These are phyloP conservation scores for Apis cerana DNA, from an alignment of 1,140 invertebrate species.

Conservation along the genomic window DNA sequence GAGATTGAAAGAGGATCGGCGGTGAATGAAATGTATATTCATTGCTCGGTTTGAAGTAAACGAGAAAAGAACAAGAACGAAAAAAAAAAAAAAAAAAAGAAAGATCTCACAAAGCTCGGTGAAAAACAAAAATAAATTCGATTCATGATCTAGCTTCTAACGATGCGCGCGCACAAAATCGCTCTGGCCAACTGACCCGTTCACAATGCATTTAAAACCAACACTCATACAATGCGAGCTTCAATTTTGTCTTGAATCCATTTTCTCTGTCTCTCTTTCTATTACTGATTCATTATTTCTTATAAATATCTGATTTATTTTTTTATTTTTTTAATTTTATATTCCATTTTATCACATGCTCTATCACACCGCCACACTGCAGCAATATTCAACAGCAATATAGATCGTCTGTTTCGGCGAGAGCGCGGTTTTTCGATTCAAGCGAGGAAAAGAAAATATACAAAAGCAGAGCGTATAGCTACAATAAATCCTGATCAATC, in stretches of 20 bases:
- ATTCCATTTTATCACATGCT: constrained; percentile 28
- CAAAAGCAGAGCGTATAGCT: constrained; percentile 12
- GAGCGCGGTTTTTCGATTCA: neutral
- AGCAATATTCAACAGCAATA: constrained; percentile 9
- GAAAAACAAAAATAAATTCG: neutral
- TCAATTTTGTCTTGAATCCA: constrained; percentile 30
- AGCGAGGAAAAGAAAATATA: neutral
- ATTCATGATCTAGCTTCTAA: constrained; percentile 44
- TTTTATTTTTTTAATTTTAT: constrained; percentile 22
- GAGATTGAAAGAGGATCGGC: constrained; percentile 35
- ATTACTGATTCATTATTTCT: constrained; percentile 28
- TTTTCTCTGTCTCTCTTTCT: constrained; percentile 28
- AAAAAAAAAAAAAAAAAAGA: constrained; percentile 3
- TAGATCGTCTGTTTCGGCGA: neutral
- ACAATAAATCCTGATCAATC: neutral
- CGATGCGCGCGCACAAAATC: constrained; percentile 46
- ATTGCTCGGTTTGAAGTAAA: constrained; percentile 20
- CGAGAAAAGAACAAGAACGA: constrained; percentile 23
- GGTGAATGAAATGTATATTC: constrained; percentile 21
- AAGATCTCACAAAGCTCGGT: constrained; percentile 56
- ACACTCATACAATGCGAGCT: constrained; percentile 46
- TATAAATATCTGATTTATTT: neutral
- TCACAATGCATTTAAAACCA: constrained; percentile 56
- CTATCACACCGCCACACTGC: constrained; percentile 11
- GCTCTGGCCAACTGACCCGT: constrained; percentile 55